Evolutionary conservation across 2,113 vertebrate genomes (phyloP).

Genomic region (Mionectes macconnelli): DNA sequence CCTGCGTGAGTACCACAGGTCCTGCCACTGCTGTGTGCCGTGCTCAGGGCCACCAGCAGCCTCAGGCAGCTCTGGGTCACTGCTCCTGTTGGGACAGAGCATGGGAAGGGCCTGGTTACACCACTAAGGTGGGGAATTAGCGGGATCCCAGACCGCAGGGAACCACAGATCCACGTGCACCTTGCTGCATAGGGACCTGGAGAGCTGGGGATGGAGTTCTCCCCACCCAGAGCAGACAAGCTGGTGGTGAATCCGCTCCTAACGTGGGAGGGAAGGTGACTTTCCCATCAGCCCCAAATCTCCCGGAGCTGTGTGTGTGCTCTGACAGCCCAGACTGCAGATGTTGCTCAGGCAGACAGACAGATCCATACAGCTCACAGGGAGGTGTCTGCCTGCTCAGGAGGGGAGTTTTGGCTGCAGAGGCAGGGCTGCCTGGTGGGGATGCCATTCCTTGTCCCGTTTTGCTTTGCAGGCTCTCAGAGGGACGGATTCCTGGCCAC

Average conservation of each 20-base stretch:
- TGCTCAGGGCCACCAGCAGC: fast-evolving
- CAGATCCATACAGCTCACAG: fast-evolving
- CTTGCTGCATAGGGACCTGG: background rate
- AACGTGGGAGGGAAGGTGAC: background rate
- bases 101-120: fast-evolving
- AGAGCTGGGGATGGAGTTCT: background rate
- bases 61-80: background rate
- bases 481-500: conserved; percentile 79
- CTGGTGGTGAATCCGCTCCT: background rate
- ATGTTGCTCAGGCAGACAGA: background rate
- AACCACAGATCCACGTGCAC: background rate
- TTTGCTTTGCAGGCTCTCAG: conserved; percentile 82
- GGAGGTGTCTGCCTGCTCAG: background rate
- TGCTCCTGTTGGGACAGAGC: background rate
- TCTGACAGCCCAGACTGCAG: fast-evolving
- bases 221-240: background rate
- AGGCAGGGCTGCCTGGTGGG: background rate
- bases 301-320: background rate
- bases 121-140: background rate
- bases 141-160: fast-evolving
- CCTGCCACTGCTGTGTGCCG: fast-evolving
- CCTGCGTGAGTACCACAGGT: conserved; percentile 76
- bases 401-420: background rate
- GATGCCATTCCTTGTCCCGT: background rate
- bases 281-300: background rate